Conservation (phyloP, 1,140 invertebrate species). For the Orussus abietinus region DNA sequence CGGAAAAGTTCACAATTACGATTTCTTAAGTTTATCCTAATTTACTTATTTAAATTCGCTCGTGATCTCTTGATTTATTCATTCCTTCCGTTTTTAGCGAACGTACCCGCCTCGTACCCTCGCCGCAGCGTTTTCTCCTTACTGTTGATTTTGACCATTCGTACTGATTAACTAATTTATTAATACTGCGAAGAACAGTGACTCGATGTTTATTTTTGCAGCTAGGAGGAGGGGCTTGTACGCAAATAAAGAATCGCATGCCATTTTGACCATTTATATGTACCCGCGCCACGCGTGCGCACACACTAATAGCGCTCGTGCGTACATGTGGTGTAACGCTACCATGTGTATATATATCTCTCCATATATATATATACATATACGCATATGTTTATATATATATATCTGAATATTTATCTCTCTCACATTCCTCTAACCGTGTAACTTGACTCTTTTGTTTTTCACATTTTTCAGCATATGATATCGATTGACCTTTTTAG, state of each 20-base stretch:
- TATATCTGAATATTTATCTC: background rate
- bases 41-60: too few relatives aligned
- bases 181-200: slow-evolving; percentile 42
- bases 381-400: slow-evolving; percentile 15
- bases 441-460: slow-evolving; percentile 14
- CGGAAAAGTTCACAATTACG: too few relatives aligned
- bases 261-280: slow-evolving; percentile 36
- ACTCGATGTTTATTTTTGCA: slow-evolving; percentile 52
- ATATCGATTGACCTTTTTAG: slow-evolving; percentile 17
- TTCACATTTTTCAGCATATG: slow-evolving; percentile 17
- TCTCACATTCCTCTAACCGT: slow-evolving; percentile 7
- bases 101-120: background rate
- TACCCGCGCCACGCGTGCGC: too few relatives aligned
- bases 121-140: background rate
- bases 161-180: slow-evolving; percentile 49
- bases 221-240: slow-evolving; percentile 52
- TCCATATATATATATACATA: slow-evolving; percentile 20
- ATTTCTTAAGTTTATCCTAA: too few relatives aligned
- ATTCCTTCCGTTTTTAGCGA: slow-evolving; percentile 6
- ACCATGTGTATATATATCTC: slow-evolving; percentile 16
- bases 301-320: too few relatives aligned
- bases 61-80: slow-evolving; percentile 23
- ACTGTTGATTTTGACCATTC: background rate
- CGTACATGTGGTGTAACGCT: too few relatives aligned
- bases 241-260: slow-evolving; percentile 43